Evolutionary conservation across 2,888 invertebrate genomes (phyloP), one percentile per base, ranked within the genome.

Genomic region (Allolobophora icterica): DNA sequence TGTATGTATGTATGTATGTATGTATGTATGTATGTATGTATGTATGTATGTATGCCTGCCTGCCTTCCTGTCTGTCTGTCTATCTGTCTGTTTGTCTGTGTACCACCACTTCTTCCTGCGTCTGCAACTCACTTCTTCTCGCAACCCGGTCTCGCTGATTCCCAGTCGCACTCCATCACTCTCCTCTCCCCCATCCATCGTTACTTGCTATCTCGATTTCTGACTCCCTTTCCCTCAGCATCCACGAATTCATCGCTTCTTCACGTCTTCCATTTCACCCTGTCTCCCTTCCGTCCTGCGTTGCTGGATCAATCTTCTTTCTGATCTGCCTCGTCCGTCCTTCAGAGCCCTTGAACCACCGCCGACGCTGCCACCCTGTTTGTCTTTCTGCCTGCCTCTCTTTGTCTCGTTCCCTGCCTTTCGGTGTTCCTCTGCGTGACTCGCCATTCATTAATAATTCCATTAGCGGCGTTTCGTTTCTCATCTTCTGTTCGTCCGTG

Each of bases 381-480:
- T 42, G 42, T 17, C 17, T 15, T 15, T 42, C 5, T 42, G 42
- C 1, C 45, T 45, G 45, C 15, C 52, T 21, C 6, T 52, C 24
- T 24, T 24, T 24, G 24, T 52, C 21, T 52, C 52, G 21, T 1
- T 52, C 24, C 6, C 24, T 8, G 52, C 52, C 52, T 52, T 3
- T 30, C 71, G 1, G 71, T 71, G n/a, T 71, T n/a, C n/a, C 30
- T n/a, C 71, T 5, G n/a, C n/a, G 71, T 71, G n/a, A 52, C 52
- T 13, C n/a, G n/a, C 71, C 71, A 71, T 71, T 71, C 71, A 71
- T 71, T 71, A 71, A 71, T 71, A 71, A 71, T 71, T 71, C 71
- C 71, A 71, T 71, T 71, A 71, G 71, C 71, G n/a, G n/a, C 71
- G 71, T 71, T 71, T 71, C 71, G 71, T n/a, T 71, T 71, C 71